A percentile compares a stretch with the other conserved stretches of the same genome.
Evolutionary conservation across 2,797 vertebrate species (phyloP).

Genomic region (Danio kyathit): DNA sequence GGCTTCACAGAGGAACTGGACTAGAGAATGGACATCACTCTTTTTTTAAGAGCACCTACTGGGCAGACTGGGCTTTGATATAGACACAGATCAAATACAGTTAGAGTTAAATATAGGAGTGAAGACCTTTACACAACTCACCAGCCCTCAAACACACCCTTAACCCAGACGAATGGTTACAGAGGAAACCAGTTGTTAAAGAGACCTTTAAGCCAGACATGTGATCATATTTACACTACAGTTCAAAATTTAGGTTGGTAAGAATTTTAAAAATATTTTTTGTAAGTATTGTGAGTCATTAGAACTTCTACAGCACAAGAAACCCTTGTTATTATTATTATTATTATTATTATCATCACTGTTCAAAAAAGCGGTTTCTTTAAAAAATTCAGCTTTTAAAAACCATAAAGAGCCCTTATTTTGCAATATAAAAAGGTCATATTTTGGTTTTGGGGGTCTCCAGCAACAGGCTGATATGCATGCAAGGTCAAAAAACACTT

Average conservation of each 20-base stretch:
- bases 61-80: slow-evolving; percentile 70
- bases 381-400: no score
- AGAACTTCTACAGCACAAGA: background rate
- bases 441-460: no score
- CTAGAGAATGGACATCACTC: slow-evolving; percentile 17
- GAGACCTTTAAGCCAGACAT: background rate
- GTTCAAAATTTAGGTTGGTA: background rate
- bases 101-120: slow-evolving; percentile 61
- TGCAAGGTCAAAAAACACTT: no score
- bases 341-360: background rate
- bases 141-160: slow-evolving; percentile 46
- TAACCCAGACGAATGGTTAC: slow-evolving; percentile 30
- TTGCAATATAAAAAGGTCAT: no score
- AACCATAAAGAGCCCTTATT: no score
- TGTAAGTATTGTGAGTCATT: no score
- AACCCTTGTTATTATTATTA: background rate
- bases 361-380: background rate
- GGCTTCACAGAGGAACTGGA: slow-evolving; percentile 8
- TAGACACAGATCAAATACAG: slow-evolving; percentile 68
- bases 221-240: background rate
- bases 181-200: slow-evolving; percentile 5
- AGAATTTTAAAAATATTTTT: no score
- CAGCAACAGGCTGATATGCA: no score
- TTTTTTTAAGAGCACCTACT: slow-evolving; percentile 45
- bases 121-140: slow-evolving; percentile 65